A percentile compares a stretch with the other conserved stretches of the same genome.
These are phyloP conservation scores for Kryptopterus vitreolus DNA, from an alignment of 2,797 vertebrate genomes.

Conservation along the genomic window DNA sequence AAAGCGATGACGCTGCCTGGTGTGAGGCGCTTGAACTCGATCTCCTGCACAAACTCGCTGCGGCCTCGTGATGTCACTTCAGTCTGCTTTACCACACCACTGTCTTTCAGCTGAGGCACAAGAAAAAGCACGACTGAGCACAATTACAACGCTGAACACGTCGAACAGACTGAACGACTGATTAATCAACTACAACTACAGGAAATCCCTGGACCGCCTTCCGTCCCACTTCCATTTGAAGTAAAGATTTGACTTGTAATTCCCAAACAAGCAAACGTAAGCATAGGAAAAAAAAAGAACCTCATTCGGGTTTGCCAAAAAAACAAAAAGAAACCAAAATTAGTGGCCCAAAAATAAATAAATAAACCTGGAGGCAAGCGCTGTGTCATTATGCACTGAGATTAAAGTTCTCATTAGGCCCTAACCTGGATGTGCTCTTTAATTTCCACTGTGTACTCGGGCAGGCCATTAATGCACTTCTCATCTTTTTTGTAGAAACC, in stretches of 20 bases:
- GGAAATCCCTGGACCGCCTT: neutral
- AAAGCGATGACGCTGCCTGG: constrained; percentile 93
- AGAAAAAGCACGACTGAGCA: neutral
- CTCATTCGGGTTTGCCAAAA: no score
- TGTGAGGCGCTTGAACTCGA: constrained; percentile 88
- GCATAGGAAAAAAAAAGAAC: no score
- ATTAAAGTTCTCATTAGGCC: constrained; percentile 63
- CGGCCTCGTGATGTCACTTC: constrained; percentile 84
- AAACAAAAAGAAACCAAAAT: no score
- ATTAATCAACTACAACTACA: neutral
- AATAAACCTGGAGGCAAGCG: no score
- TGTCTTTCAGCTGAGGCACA: constrained; percentile 80
- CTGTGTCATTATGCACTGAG: neutral
- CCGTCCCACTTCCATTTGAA: neutral
- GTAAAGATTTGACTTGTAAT: no score
- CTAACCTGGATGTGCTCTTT: constrained; percentile 90
- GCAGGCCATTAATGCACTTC: constrained; percentile 87
- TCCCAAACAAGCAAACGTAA: no score
- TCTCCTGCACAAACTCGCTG: constrained; percentile 93
- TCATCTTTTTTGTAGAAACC: constrained; percentile 78
- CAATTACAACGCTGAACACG: constrained; percentile 21
- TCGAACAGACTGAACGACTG: neutral
- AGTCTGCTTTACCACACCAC: constrained; percentile 84
- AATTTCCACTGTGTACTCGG: constrained; percentile 86
- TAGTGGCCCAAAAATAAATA: no score